Conservation (phyloP, 2,797 vertebrate species). For the Tenualosa ilisha region DNA sequence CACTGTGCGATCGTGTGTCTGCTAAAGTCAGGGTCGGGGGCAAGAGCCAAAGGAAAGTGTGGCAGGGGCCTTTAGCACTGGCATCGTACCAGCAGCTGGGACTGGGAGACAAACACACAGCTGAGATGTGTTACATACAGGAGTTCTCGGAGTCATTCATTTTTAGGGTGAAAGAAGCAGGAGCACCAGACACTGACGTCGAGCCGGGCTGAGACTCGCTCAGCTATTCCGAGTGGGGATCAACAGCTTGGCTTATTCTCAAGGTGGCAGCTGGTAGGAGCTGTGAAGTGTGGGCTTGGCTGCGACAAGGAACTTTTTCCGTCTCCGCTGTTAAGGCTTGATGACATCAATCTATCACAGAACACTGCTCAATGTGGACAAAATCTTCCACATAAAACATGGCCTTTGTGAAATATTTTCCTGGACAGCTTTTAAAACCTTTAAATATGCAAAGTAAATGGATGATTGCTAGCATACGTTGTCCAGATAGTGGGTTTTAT, state of each 20-base stretch:
- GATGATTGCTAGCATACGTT: conserved; percentile 13
- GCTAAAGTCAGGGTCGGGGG: background rate
- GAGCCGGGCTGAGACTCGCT: background rate
- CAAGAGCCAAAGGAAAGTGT: background rate
- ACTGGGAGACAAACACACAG: background rate
- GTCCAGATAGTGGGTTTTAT: background rate
- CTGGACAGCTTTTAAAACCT: background rate
- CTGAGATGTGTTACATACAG: background rate
- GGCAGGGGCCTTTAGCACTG: background rate
- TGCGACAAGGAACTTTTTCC: background rate
- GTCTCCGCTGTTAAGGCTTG: background rate
- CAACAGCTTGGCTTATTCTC: background rate
- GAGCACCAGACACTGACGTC: background rate
- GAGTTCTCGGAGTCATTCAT: background rate
- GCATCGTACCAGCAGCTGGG: background rate
- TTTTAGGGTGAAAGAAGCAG: background rate
- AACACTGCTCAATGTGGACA: background rate
- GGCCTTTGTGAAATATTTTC: background rate
- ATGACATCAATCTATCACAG: conserved; percentile 21
- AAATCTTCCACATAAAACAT: conserved; percentile 24
- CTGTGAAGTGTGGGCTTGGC: background rate
- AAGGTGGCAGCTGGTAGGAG: background rate
- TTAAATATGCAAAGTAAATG: background rate
- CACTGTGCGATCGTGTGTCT: background rate
- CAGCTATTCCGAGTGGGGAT: background rate